phyloP scores from a whole-genome alignment of 2,888 invertebrate genomes.

The Cheilosia impressa region DNA sequence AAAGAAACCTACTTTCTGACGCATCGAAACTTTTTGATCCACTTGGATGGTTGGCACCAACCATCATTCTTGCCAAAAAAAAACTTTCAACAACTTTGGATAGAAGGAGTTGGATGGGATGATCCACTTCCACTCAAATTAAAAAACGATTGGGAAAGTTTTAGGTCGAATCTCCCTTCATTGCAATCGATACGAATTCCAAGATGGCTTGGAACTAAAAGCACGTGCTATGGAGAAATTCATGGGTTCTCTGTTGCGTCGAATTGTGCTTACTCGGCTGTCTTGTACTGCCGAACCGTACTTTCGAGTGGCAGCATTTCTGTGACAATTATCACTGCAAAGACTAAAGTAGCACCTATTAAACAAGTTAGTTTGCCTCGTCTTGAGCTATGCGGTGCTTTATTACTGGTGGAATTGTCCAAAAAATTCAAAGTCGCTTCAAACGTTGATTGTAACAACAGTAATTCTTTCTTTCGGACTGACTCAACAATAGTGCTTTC shows the following conservation, averaged over 20 bases:
- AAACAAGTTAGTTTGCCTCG: neutral
- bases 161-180: too few relatives aligned
- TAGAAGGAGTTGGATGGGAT: constrained; percentile 15
- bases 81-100: constrained; percentile 23
- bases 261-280: neutral
- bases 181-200: too few relatives aligned
- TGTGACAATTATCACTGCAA: too few relatives aligned
- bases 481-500: too few relatives aligned
- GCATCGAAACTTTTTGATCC: constrained; percentile 28
- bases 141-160: too few relatives aligned
- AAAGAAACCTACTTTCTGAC: constrained; percentile 13
- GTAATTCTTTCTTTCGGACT: too few relatives aligned
- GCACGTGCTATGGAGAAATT: neutral
- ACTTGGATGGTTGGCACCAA: constrained; percentile 14
- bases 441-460: neutral
- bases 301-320: too few relatives aligned
- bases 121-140: too few relatives aligned
- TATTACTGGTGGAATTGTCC: neutral
- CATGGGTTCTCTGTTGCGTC: neutral
- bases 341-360: too few relatives aligned
- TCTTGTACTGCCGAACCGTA: too few relatives aligned
- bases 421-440: neutral
- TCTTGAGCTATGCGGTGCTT: neutral
- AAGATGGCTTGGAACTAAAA: neutral
- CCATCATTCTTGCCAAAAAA: constrained; percentile 14